Evolutionary conservation across 2,113 vertebrate species (phyloP), one percentile per base, ranked within the genome.

Genomic region (Gambusia affinis): DNA sequence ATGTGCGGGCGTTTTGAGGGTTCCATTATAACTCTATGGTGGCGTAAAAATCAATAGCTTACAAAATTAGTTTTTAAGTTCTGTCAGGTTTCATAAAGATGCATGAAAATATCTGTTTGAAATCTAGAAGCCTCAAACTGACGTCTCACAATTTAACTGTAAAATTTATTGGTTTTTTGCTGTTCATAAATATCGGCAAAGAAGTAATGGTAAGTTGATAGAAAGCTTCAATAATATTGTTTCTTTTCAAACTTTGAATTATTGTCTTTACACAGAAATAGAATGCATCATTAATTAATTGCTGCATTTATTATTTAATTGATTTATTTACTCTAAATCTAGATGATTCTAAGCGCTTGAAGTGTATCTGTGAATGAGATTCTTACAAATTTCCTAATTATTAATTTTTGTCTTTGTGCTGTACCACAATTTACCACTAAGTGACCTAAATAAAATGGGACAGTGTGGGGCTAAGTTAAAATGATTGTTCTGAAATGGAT

Each of bases 11-110:
- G 42, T 79, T 57, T 75, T 87, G 73, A 85, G 84, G 68, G 54
- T 79, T 87, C 81, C 72, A 73, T 80, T 82, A 86, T 54, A 64
- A 76, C 78, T 70, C 47, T 62, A 19, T 67, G 69, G 30, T 80
- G 79, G n/a, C 75, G 73, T 76, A 60, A 79, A 87, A 85, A 85
- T 84, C 84, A 84, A 77, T 85, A 27, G 62, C 76, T 70, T 80
- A 67, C 31, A 81, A 74, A 89, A 85, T 76, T 60, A 82, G 57
- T 75, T 85, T 88, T 82, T 71, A 85, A 75, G 39, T 71, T 70
- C 35, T 80, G 81, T 79, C 78, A 81, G 29, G 35, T 60, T 85
- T 80, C 64, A 85, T 87, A 70, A 64, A 85, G 64, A 82, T 85
- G 66, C n/a, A 64, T 83, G 47, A 74, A 77, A 73, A 65, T 60